These are phyloP conservation scores for Cynocephalus volans DNA, from an alignment of 2,113 vertebrate genomes.

Conservation along the genomic window DNA sequence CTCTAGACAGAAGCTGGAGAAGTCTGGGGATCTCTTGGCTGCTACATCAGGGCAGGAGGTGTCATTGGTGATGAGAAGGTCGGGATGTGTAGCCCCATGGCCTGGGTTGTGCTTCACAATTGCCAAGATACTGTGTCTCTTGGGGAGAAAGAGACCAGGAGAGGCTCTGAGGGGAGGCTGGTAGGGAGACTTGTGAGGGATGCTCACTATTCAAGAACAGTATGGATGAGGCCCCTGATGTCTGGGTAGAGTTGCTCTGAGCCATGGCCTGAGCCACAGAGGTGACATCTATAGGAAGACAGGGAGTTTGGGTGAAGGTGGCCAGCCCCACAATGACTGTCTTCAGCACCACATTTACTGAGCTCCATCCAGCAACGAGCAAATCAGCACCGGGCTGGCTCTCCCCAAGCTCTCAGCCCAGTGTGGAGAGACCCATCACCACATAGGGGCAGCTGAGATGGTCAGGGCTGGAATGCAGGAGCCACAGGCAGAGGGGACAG, in stretches of 20 bases:
- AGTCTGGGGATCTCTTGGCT: slow-evolving; percentile 69
- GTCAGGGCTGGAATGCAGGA: not conserved
- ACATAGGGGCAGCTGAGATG: slow-evolving; percentile 84
- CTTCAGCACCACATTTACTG: not conserved
- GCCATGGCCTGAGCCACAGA: slow-evolving; percentile 80
- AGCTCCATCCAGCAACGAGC: not conserved
- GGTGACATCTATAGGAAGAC: not conserved
- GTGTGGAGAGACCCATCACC: slow-evolving; percentile 83
- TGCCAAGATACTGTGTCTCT: slow-evolving; percentile 91
- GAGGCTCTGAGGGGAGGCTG: not conserved
- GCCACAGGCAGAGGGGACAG: not conserved
- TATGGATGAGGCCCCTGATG: slow-evolving; percentile 82
- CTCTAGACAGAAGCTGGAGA: slow-evolving; percentile 83
- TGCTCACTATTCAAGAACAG: slow-evolving; percentile 90
- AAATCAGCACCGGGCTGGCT: not conserved
- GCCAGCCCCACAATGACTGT: not conserved
- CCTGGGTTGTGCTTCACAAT: slow-evolving; percentile 87
- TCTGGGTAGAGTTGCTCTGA: slow-evolving; percentile 89
- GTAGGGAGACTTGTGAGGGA: not conserved
- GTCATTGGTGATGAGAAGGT: slow-evolving; percentile 87
- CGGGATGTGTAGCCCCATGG: slow-evolving; percentile 48
- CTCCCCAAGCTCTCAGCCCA: not conserved
- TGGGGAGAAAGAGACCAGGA: slow-evolving; percentile 9
- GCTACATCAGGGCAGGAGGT: slow-evolving; percentile 91
- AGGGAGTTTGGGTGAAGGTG: not conserved